phyloP scores from a whole-genome alignment of 2,797 vertebrate genomes.

The Sandelia bainsii region DNA sequence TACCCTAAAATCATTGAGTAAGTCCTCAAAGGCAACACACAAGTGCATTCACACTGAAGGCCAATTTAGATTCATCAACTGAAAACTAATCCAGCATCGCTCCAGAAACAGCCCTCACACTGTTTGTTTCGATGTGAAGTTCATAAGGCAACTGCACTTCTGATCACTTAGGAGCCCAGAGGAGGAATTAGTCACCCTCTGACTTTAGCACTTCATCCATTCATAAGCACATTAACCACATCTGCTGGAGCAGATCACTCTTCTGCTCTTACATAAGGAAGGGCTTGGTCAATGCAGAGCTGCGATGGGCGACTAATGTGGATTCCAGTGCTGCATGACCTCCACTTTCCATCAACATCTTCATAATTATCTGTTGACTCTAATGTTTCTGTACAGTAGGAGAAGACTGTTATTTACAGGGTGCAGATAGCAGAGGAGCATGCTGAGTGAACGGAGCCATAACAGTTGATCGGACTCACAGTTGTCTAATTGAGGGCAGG shows the following conservation, averaged over 20 bases:
- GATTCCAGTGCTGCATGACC: conserved; percentile 41
- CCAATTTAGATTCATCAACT: neutral
- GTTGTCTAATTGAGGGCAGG: conserved; percentile 30
- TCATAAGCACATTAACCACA: conserved; percentile 42
- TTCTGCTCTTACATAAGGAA: conserved; percentile 34
- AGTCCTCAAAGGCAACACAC: fast-evolving
- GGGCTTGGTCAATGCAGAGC: conserved; percentile 28
- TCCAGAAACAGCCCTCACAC: too few relatives aligned
- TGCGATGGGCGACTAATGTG: conserved; percentile 21
- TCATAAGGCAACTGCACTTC: neutral
- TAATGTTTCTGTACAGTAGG: conserved; percentile 22
- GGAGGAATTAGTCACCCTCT: conserved; percentile 6
- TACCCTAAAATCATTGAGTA: neutral
- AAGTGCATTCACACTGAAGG: neutral
- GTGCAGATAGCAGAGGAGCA: conserved; percentile 16
- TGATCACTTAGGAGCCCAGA: neutral
- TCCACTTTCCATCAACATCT: conserved; percentile 65
- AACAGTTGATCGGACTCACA: conserved; percentile 34
- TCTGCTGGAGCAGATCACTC: conserved; percentile 54
- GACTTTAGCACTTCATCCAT: conserved; percentile 28
- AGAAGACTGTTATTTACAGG: conserved; percentile 2
- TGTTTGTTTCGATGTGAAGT: neutral
- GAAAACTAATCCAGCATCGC: neutral
- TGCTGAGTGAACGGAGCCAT: conserved; percentile 28
- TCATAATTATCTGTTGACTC: conserved; percentile 62